A percentile compares a stretch with the other conserved stretches of the same genome.
Conservation (phyloP, 2,797 vertebrate genomes). For the Neostethus bicornis region DNA sequence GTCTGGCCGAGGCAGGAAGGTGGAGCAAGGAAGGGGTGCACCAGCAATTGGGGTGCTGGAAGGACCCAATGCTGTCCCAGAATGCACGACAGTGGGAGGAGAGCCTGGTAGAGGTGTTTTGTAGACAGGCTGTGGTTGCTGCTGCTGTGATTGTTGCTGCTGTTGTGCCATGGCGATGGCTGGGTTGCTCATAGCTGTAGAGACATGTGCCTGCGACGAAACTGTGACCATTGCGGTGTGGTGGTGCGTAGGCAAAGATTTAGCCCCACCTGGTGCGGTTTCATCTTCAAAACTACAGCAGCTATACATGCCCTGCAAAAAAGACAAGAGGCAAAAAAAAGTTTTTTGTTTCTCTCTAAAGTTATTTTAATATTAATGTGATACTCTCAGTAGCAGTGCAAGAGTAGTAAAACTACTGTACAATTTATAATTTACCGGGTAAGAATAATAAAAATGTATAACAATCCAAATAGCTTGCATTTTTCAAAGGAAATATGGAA, state of each 20-base stretch:
- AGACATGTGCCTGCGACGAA: constrained; percentile 77
- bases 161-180: constrained; percentile 76
- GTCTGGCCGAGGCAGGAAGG: constrained; percentile 87
- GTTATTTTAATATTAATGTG: not conserved
- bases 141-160: constrained; percentile 73
- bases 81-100: constrained; percentile 80
- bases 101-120: constrained; percentile 84
- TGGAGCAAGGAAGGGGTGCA: constrained; percentile 84
- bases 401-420: not conserved
- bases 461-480: constrained; percentile 27
- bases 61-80: constrained; percentile 81
- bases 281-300: constrained; percentile 92
- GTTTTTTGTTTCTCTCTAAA: not conserved
- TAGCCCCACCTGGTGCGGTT: constrained; percentile 76
- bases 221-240: constrained; percentile 78
- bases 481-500: constrained; percentile 49
- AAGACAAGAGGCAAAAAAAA: constrained; percentile 16
- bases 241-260: constrained; percentile 78
- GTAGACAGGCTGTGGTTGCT: constrained; percentile 82
- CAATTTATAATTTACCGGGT: not conserved
- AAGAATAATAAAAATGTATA: constrained; percentile 13
- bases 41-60: constrained; percentile 82
- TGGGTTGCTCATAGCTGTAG: constrained; percentile 73
- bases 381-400: no score
- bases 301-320: constrained; percentile 91